Conservation (phyloP, 2,888 invertebrate genomes). For the Mystacides longicornis region DNA sequence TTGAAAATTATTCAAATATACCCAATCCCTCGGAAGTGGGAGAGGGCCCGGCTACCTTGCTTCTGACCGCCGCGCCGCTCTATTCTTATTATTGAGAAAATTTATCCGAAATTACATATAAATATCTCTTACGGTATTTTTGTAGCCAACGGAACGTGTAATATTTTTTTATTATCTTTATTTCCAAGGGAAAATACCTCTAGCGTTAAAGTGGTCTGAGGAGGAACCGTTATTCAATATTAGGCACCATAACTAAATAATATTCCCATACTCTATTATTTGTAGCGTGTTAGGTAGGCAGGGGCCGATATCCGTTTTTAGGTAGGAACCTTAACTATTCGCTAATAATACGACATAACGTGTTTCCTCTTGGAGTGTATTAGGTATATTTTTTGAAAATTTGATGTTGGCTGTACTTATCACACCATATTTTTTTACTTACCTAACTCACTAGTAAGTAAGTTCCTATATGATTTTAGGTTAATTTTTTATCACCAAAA, state of each 20-base stretch:
- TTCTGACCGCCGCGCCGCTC: not conserved
- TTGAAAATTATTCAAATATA: constrained; percentile 1
- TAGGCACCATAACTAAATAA: constrained; percentile 24
- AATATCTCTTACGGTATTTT: not conserved
- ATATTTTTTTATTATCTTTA: constrained; percentile 18
- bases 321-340: too few relatives aligned
- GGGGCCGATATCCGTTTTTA: too few relatives aligned
- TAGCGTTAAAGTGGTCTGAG: constrained; percentile 22
- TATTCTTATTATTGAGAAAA: not conserved
- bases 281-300: too few relatives aligned
- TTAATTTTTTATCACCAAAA: too few relatives aligned
- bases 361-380: too few relatives aligned
- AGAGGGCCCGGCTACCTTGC: not conserved
- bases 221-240: constrained; percentile 23
- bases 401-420: too few relatives aligned
- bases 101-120: not conserved
- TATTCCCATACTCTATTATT: too few relatives aligned
- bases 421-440: too few relatives aligned
- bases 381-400: too few relatives aligned
- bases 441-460: too few relatives aligned
- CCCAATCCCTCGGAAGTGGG: not conserved
- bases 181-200: constrained; percentile 17
- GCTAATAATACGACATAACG: too few relatives aligned
- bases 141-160: constrained; percentile 3
- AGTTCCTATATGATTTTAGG: too few relatives aligned